Evolutionary conservation across 2,113 vertebrate species (phyloP).

Genomic region (Etia nguti): DNA sequence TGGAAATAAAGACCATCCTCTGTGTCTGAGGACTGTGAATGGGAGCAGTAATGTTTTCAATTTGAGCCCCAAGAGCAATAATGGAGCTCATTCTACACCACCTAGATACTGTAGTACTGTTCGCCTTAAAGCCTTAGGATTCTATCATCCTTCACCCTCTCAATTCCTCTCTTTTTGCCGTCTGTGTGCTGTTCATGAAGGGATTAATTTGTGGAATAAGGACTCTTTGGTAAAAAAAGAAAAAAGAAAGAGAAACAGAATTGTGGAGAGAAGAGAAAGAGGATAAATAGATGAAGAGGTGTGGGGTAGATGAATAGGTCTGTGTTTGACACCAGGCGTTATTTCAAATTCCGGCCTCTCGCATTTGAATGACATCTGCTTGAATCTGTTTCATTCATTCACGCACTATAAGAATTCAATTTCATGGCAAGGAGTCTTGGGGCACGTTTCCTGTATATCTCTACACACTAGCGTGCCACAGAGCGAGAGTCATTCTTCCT

Average conservation of each 20-base stretch:
- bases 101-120: conserved; percentile 55
- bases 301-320: conserved; percentile 34
- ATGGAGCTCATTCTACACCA: conserved; percentile 68
- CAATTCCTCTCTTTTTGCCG: conserved; percentile 33
- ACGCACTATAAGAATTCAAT: conserved; percentile 80
- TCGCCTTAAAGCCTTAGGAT: conserved; percentile 61
- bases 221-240: background rate
- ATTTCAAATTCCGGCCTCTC: conserved; percentile 19
- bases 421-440: conserved; percentile 67
- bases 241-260: background rate
- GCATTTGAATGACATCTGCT: conserved; percentile 63
- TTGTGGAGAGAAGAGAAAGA: conserved; percentile 2
- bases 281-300: conserved; percentile 43
- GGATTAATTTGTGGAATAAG: conserved; percentile 63
- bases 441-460: conserved; percentile 65
- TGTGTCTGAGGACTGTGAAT: conserved; percentile 71
- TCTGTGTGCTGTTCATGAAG: conserved; percentile 43
- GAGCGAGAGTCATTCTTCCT: conserved; percentile 74
- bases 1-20: conserved; percentile 73
- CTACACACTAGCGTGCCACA: conserved; percentile 73
- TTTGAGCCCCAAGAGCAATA: conserved; percentile 72
- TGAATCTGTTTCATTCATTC: conserved; percentile 63
- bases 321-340: conserved; percentile 28
- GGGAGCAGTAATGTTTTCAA: conserved; percentile 73
- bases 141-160: conserved; percentile 54